A percentile compares a stretch with the other conserved stretches of the same genome.
These are phyloP conservation scores for Anguilla pacifica DNA, from an alignment of 2,797 vertebrate genomes.

Conservation along the genomic window DNA sequence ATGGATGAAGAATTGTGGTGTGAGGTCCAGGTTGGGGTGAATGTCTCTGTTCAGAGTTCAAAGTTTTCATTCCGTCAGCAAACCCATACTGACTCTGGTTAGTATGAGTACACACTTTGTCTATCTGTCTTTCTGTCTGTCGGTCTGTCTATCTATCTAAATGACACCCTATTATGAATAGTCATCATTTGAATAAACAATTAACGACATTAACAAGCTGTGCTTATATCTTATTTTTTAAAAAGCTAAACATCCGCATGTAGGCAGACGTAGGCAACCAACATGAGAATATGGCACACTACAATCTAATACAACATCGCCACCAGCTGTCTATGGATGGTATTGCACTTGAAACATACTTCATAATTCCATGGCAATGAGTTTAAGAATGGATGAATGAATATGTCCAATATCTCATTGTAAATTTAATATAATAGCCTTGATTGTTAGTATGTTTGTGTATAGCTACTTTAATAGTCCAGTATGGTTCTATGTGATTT, in stretches of 20 bases:
- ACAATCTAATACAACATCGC: neutral
- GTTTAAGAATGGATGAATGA: no score
- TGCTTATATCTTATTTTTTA: neutral
- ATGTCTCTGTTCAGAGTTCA: neutral
- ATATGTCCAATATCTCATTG: no score
- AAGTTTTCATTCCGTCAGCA: neutral
- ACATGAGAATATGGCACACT: neutral
- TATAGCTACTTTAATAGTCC: neutral
- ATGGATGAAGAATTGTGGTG: conserved; percentile 28
- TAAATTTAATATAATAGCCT: no score
- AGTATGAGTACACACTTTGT: no score
- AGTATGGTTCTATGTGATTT: neutral
- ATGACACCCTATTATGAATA: neutral
- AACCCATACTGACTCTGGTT: no score
- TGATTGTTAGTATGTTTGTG: no score
- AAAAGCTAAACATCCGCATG: neutral
- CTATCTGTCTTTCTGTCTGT: no score
- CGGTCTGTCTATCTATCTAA: neutral
- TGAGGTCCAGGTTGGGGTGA: conserved; percentile 20
- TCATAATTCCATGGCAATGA: neutral
- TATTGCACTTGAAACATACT: neutral
- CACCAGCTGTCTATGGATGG: neutral
- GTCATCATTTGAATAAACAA: no score
- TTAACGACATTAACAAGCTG: neutral
- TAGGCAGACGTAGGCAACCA: neutral